Evolutionary conservation across 2,113 vertebrate species (phyloP).

Genomic region (Sphaerodactylus townsendi): DNA sequence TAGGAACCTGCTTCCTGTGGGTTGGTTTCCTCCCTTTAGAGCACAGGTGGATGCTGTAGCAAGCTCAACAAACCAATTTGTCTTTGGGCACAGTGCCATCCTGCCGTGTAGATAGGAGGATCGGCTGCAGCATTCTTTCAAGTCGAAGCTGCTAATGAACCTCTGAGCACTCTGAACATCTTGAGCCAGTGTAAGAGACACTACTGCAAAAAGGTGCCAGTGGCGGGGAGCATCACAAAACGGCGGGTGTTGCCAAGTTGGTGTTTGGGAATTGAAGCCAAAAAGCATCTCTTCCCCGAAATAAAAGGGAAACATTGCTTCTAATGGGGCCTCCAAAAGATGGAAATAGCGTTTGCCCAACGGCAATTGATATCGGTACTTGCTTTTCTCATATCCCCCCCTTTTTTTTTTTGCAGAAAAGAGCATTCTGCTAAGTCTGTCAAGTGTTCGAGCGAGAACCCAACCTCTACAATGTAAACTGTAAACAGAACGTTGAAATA

Average conservation of each 20-base stretch:
- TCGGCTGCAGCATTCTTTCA: background rate
- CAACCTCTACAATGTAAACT: no score
- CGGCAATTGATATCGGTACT: background rate
- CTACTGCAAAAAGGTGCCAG: no score
- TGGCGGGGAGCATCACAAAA: no score
- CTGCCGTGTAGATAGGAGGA: accelerated
- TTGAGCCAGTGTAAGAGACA: no score
- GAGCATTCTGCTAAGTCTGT: no score
- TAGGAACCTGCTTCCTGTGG: background rate
- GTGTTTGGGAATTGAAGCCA: no score
- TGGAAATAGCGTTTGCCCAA: no score
- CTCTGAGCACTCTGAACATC: no score
- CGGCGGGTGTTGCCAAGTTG: no score
- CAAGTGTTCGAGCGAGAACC: background rate
- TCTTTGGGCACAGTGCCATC: accelerated
- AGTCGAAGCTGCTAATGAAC: background rate
- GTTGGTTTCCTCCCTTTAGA: background rate
- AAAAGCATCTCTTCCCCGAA: no score
- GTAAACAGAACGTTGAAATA: background rate
- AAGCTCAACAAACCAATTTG: background rate
- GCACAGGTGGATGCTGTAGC: accelerated
- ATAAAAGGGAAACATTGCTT: no score
- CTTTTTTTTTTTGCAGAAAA: no score
- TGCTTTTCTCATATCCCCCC: background rate
- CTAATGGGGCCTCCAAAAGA: background rate